Percentiles rank a stretch among this genome's conserved stretches.
Evolutionary conservation across 2,888 invertebrate species (phyloP).

Genomic region (Dicroscelio sp.): DNA sequence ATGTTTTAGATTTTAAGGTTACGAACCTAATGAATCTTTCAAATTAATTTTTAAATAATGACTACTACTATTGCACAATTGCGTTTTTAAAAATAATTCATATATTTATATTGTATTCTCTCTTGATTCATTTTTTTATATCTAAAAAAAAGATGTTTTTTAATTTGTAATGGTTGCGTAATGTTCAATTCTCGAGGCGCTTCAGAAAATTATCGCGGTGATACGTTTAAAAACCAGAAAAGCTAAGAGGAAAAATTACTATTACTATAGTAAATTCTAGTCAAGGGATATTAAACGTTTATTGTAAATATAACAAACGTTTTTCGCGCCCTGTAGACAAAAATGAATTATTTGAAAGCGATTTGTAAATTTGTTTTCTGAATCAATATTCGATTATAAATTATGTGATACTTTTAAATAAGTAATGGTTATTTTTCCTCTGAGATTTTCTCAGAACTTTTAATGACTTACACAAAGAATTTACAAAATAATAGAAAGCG

Average conservation of each 20-base stretch:
- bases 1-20: no score
- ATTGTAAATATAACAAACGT: no score
- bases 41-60: slow-evolving; percentile 2
- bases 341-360: not conserved
- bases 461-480: no score
- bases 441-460: slow-evolving; percentile 62
- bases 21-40: not conserved
- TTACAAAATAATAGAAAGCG: no score
- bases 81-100: not conserved
- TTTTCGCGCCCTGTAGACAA: no score
- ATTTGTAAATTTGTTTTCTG: not conserved
- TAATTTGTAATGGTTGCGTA: slow-evolving; percentile 28
- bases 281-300: no score
- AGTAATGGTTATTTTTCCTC: slow-evolving; percentile 65
- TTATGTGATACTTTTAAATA: slow-evolving; percentile 31
- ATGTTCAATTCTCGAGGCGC: slow-evolving; percentile 41
- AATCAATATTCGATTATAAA: not conserved
- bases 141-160: not conserved
- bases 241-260: slow-evolving; percentile 61
- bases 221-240: not conserved
- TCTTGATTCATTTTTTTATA: not conserved
- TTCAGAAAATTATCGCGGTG: slow-evolving; percentile 28
- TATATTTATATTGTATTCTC: not conserved
- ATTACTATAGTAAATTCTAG: slow-evolving; percentile 41
- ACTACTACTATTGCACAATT: no score